These are phyloP conservation scores for Pseudobourletiella spinata DNA, from an alignment of 1,140 invertebrate genomes.

Conservation along the genomic window DNA sequence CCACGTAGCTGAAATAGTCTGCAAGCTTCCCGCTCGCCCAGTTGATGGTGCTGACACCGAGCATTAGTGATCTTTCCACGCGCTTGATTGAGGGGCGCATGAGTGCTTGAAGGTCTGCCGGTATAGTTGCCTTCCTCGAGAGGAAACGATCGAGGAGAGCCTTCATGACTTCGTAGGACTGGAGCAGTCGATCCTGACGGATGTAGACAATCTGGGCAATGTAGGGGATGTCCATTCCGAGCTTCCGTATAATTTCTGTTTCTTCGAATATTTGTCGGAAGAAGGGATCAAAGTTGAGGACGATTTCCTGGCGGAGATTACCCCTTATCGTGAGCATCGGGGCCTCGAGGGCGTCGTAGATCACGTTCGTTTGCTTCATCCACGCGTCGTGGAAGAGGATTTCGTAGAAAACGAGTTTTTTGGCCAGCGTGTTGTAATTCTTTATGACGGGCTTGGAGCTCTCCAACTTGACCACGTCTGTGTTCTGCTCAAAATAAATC, in stretches of 20 bases:
- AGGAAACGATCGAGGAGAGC: slow-evolving; percentile 51
- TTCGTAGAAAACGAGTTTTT: slow-evolving; percentile 33
- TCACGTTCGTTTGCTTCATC: slow-evolving; percentile 16
- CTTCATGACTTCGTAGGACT: slow-evolving; percentile 50
- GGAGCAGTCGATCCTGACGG: slow-evolving; percentile 55
- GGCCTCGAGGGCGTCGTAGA: slow-evolving; percentile 33
- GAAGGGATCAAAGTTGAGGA: slow-evolving; percentile 59
- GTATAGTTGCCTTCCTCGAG: slow-evolving; percentile 46
- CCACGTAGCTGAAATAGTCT: slow-evolving; percentile 52
- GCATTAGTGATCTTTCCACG: slow-evolving; percentile 59
- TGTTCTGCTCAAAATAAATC: slow-evolving; percentile 31
- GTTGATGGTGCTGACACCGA: slow-evolving; percentile 63
- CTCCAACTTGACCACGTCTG: slow-evolving; percentile 21
- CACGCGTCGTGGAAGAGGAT: slow-evolving; percentile 33
- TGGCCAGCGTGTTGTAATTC: slow-evolving; percentile 21
- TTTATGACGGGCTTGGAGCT: slow-evolving; percentile 26
- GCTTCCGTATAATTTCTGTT: slow-evolving; percentile 60
- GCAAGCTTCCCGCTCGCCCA: slow-evolving; percentile 69
- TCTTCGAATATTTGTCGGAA: slow-evolving; percentile 60
- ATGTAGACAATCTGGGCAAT: slow-evolving; percentile 41
- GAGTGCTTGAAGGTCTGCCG: slow-evolving; percentile 55
- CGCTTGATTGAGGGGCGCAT: slow-evolving; percentile 58
- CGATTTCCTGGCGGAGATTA: slow-evolving; percentile 40
- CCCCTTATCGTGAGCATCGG: slow-evolving; percentile 26
- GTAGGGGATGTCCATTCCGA: slow-evolving; percentile 45